A percentile compares a stretch with the other conserved stretches of the same genome.
phyloP scores from a whole-genome alignment of 2,113 vertebrate species.

The Eidolon helvum region DNA sequence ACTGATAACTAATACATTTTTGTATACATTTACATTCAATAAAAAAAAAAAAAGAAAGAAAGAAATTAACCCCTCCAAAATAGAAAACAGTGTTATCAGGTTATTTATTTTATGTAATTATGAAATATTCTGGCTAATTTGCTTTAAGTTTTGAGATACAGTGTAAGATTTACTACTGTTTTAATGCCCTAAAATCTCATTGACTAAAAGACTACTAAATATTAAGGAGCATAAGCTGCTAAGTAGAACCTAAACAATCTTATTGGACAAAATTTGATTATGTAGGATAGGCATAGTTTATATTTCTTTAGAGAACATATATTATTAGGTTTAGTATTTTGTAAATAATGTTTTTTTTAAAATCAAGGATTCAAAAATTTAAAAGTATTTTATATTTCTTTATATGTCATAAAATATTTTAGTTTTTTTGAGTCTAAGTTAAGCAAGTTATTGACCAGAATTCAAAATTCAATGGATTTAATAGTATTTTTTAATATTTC shows the following conservation, averaged over 20 bases:
- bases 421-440: neutral
- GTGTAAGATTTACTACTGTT: neutral
- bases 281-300: neutral
- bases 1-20: neutral
- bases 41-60: neutral
- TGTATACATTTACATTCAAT: neutral
- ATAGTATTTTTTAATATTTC: neutral
- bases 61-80: neutral
- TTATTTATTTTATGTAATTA: conserved; percentile 11
- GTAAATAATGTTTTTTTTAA: neutral
- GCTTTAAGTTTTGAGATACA: neutral
- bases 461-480: neutral
- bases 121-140: neutral
- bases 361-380: neutral
- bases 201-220: neutral
- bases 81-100: neutral
- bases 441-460: neutral
- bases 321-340: neutral
- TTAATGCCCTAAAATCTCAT: conserved; percentile 21
- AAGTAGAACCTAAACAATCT: neutral
- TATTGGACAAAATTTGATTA: neutral
- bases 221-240: neutral
- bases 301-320: conserved; percentile 25
- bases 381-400: conserved; percentile 5
- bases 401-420: neutral